Conservation (phyloP, 2,797 vertebrate genomes). For the Vespertilio murinus region DNA sequence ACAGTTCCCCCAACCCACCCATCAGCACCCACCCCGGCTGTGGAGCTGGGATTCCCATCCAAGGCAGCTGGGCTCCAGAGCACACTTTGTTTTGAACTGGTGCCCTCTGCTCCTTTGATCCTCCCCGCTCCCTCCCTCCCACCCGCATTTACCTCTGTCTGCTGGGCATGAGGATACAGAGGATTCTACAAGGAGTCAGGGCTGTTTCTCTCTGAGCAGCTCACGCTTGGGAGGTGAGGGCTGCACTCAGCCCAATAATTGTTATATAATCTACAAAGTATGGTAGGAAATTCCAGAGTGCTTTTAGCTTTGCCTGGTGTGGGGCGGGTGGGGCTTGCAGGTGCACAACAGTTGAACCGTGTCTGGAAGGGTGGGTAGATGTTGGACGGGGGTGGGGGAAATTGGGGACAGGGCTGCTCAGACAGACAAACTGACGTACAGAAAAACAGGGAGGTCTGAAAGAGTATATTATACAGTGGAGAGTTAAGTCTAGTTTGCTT, state of each 20-base stretch:
- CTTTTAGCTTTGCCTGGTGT: not conserved
- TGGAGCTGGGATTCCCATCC: not conserved
- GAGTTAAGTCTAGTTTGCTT: not conserved
- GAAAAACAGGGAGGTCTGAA: not conserved
- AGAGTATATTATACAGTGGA: not conserved
- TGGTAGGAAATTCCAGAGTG: not conserved
- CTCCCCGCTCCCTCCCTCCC: not conserved
- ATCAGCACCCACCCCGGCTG: not conserved
- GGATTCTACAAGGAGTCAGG: not conserved
- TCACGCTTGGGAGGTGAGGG: not conserved
- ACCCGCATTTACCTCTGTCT: not conserved
- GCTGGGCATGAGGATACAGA: not conserved
- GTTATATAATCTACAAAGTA: not conserved
- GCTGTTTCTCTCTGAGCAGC: not conserved
- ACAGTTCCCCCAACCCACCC: not conserved
- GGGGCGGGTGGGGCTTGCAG: rapidly evolving
- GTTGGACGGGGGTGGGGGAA: not conserved
- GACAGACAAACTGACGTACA: not conserved
- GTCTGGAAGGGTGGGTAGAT: not conserved
- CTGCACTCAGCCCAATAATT: not conserved
- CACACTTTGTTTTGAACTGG: too few relatives aligned
- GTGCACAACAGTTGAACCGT: not conserved
- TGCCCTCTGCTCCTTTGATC: not conserved
- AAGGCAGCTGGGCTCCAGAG: not conserved
- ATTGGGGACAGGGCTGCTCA: not conserved